Evolutionary conservation across 2,888 invertebrate genomes (phyloP), one percentile per base, ranked within the genome.

Genomic region (Aricia artaxerxes): DNA sequence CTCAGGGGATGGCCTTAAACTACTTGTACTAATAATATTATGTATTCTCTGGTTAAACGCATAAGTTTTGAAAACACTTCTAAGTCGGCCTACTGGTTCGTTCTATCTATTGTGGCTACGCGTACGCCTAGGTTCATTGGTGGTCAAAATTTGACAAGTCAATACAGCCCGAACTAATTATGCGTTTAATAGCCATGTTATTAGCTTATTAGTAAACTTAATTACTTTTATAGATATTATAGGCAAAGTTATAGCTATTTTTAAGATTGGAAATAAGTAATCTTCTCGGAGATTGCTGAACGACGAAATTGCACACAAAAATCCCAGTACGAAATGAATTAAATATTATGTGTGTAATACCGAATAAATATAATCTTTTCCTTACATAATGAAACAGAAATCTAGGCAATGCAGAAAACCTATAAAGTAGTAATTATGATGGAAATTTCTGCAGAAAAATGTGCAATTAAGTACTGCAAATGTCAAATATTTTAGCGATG

Each of bases 401-500:
- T 53, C 49, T 76, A 53, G 76, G 57, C 35, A 53, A 35, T 44
- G 35, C 31, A 49, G 53, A 24, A 53, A 57, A 53, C 49, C 11
- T 35, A 76, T 35, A 1, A 75, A 40, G 73, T 73, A 44, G 44
- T n/a, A 44, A 44, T 73, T 9, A 73, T 31, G 6, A 49, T 31
- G 35, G 53, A 31, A 53, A 53, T 53, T 49, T 35, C 76, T 53
- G 35, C n/a, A 9, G 7, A 57, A 57, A 35, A 76, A 76, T 57
- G 53, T 76, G 76, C 76, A 76, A 76, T 76, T 76, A 24, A 24
- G 24, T 24, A 57, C 35, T 35, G 49, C 16, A 35, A 76, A 76
- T 76, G 49, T 76, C 76, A 76, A 76, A 53, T 57, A 57, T 76
- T 76, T 76, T 53, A 13, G 49, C 75, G 49, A 49, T 75, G 75